Evolutionary conservation across 2,113 vertebrate species (phyloP).

Genomic region (Coptodon bakossiorum): DNA sequence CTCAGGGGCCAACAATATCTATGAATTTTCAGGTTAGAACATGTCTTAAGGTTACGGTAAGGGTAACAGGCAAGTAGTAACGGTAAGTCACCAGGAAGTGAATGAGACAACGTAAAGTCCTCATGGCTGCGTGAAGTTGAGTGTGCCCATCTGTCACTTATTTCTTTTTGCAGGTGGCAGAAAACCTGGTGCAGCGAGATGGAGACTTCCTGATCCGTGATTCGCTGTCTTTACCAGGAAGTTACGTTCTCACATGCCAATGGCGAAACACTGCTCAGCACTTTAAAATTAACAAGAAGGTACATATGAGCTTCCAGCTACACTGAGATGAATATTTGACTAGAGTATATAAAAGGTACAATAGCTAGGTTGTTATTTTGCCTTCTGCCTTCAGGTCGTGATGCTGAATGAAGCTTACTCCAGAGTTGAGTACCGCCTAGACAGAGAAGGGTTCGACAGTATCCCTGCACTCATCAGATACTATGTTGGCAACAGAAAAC

Average conservation of each 20-base stretch:
- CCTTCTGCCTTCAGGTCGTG: conserved; percentile 59
- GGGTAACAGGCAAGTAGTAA: neutral
- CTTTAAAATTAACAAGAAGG: conserved; percentile 89
- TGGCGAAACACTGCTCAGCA: conserved; percentile 92
- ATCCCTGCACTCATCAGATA: conserved; percentile 87
- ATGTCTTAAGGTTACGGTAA: neutral
- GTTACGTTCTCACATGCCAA: conserved; percentile 93
- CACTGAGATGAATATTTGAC: neutral
- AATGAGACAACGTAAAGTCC: neutral
- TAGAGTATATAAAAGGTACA: neutral
- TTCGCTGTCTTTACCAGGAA: conserved; percentile 91
- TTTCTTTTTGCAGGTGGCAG: conserved; percentile 77
- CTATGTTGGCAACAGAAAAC: conserved; percentile 90
- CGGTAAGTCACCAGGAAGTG: neutral
- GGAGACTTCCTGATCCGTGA: conserved; percentile 95
- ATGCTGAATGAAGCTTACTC: conserved; percentile 88
- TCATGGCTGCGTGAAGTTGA: neutral
- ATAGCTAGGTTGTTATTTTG: neutral
- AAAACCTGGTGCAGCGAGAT: conserved; percentile 85
- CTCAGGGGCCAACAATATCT: neutral
- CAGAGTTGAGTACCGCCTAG: conserved; percentile 88
- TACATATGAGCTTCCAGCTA: neutral
- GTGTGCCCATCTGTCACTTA: neutral
- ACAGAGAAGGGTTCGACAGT: conserved; percentile 89
- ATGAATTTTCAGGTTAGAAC: neutral